Conservation (phyloP, 1,140 invertebrate species). For the Mycetomoellerius zeteki region DNA sequence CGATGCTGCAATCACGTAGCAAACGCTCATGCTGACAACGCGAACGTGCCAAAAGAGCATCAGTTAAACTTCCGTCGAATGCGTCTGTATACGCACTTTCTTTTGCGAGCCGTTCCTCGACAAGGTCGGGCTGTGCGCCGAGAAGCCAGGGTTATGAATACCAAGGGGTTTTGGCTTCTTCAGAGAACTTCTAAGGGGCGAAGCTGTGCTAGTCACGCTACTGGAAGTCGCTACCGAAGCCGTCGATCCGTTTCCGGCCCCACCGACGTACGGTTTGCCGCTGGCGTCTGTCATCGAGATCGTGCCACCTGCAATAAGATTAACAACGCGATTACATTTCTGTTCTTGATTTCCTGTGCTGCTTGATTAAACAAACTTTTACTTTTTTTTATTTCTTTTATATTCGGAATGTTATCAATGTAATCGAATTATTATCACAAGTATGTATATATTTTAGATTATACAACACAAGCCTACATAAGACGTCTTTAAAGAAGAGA, state of each 20-base stretch:
- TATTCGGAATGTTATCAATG: not conserved
- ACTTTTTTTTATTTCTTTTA: not conserved
- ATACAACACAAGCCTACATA: not conserved
- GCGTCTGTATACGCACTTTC: conserved; percentile 95
- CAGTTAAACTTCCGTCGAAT: conserved; percentile 93
- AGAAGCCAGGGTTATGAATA: conserved; percentile 95
- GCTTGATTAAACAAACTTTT: not conserved
- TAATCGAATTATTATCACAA: not conserved
- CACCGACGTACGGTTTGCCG: conserved; percentile 92
- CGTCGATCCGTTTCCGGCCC: conserved; percentile 92
- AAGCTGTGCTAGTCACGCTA: conserved; percentile 89
- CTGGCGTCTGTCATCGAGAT: conserved; percentile 94
- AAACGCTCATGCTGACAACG: not conserved
- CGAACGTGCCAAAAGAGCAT: not conserved
- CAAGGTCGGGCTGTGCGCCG: conserved; percentile 92
- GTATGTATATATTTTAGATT: no score
- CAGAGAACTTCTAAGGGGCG: conserved; percentile 92
- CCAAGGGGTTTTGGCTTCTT: conserved; percentile 93
- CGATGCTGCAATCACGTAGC: not conserved
- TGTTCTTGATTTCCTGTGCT: no score
- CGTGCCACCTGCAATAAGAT: conserved; percentile 84
- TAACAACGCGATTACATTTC: not conserved
- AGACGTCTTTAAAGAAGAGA: not conserved
- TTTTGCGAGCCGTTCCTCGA: conserved; percentile 94
- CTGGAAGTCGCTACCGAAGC: conserved; percentile 91